phyloP scores from a whole-genome alignment of 2,888 invertebrate species.

The Ormyrus rosae region DNA sequence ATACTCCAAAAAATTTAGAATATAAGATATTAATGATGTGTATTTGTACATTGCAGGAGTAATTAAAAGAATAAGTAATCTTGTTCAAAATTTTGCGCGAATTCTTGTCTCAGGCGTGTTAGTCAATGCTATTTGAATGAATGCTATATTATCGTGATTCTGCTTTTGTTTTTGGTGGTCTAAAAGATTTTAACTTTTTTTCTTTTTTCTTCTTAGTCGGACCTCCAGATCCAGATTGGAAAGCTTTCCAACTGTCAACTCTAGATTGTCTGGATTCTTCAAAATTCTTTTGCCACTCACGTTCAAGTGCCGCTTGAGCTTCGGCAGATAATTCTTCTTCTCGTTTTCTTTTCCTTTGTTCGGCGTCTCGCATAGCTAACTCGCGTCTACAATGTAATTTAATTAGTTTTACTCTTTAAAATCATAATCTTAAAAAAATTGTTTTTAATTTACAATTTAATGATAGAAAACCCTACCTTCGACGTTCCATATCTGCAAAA shows the following conservation, averaged over 20 bases:
- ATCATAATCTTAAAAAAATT: not conserved
- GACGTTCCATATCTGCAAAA: slow-evolving; percentile 96
- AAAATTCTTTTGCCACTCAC: slow-evolving; percentile 99
- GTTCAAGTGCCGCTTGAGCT: slow-evolving; percentile 91
- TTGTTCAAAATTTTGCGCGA: slow-evolving; percentile 44
- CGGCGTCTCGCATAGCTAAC: slow-evolving; percentile 91
- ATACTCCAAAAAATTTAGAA: slow-evolving; percentile 52
- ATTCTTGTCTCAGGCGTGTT: slow-evolving; percentile 30
- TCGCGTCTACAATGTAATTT: slow-evolving; percentile 79
- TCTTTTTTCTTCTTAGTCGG: slow-evolving; percentile 85
- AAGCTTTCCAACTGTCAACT: slow-evolving; percentile 95
- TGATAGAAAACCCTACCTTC: slow-evolving; percentile 77
- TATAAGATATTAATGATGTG: slow-evolving; percentile 48
- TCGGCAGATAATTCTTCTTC: slow-evolving; percentile 96
- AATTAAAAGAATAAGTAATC: slow-evolving; percentile 47
- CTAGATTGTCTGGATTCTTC: slow-evolving; percentile 96
- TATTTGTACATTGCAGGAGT: slow-evolving; percentile 56
- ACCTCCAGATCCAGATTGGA: slow-evolving; percentile 82
- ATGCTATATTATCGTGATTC: slow-evolving; percentile 86
- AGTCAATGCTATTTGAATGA: slow-evolving; percentile 21
- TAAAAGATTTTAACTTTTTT: slow-evolving; percentile 89
- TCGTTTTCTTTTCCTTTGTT: slow-evolving; percentile 94
- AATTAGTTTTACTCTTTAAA: not conserved
- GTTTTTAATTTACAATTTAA: slow-evolving; percentile 1
- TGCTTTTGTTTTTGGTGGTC: slow-evolving; percentile 95